phyloP scores from a whole-genome alignment of 2,888 invertebrate species.

The Microplitis manilae region DNA sequence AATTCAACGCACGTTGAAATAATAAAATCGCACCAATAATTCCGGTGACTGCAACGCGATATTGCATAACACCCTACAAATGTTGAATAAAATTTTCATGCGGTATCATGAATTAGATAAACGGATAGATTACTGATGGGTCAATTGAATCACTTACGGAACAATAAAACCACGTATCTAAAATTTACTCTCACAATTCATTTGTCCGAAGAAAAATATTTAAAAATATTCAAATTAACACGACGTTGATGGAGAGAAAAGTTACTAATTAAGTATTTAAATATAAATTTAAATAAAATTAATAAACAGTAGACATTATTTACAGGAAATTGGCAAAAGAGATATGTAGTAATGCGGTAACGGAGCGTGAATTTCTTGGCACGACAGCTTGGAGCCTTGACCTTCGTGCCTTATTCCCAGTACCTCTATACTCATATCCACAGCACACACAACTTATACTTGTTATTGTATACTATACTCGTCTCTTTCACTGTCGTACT shows the following conservation, averaged over 20 bases:
- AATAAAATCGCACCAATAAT: conserved; percentile 5
- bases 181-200: conserved; percentile 13
- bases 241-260: neutral
- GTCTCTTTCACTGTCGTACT: conserved; percentile 29
- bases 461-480: conserved; percentile 10
- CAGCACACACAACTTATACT: neutral
- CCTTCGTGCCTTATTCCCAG: conserved; percentile 51
- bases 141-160: conserved; percentile 39
- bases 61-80: conserved; percentile 16
- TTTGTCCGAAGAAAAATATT: neutral
- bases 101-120: conserved; percentile 4
- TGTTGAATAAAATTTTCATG: conserved; percentile 15
- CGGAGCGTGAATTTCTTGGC: conserved; percentile 54
- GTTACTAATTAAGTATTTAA: neutral
- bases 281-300: conserved; percentile 5
- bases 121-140: conserved; percentile 24
- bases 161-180: conserved; percentile 30
- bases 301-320: neutral
- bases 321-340: conserved; percentile 22
- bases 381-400: conserved; percentile 58
- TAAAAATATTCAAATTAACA: neutral
- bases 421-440: conserved; percentile 13
- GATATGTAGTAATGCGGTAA: conserved; percentile 31
- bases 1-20: neutral
- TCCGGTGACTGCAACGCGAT: neutral